Conservation (phyloP, 2,113 vertebrate species). For the Numenius arquata region DNA sequence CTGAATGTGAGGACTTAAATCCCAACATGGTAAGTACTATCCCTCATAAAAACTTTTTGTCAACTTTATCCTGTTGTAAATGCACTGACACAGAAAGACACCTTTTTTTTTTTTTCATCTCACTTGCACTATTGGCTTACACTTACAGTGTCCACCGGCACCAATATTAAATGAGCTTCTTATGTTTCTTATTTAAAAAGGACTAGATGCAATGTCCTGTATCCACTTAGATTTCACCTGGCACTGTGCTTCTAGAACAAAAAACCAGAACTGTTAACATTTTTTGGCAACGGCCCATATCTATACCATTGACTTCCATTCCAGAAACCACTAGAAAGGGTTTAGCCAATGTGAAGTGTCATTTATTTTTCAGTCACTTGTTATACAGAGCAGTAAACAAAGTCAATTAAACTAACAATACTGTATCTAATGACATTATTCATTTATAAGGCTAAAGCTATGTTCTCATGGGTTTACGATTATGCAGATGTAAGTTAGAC, state of each 20-base stretch:
- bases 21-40: neutral
- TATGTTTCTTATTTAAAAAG: neutral
- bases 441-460: neutral
- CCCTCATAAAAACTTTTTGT: neutral
- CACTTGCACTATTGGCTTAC: neutral
- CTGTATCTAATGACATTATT: neutral
- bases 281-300: neutral
- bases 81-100: neutral
- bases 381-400: neutral
- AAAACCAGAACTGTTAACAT: neutral
- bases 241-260: neutral
- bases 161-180: neutral
- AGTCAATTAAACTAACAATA: slow-evolving; percentile 7
- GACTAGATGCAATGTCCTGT: neutral
- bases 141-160: neutral
- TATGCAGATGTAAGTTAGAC: neutral
- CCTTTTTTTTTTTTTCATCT: neutral
- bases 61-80: neutral
- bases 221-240: neutral
- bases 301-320: neutral
- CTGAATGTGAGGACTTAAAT: neutral
- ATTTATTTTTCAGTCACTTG: slow-evolving; percentile 37
- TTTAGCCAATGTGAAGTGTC: neutral
- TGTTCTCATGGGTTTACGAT: neutral
- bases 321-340: neutral